Base-by-base conservation (phyloP, 2,113 vertebrate genomes). In the Megaleporinus macrocephalus region DNA sequence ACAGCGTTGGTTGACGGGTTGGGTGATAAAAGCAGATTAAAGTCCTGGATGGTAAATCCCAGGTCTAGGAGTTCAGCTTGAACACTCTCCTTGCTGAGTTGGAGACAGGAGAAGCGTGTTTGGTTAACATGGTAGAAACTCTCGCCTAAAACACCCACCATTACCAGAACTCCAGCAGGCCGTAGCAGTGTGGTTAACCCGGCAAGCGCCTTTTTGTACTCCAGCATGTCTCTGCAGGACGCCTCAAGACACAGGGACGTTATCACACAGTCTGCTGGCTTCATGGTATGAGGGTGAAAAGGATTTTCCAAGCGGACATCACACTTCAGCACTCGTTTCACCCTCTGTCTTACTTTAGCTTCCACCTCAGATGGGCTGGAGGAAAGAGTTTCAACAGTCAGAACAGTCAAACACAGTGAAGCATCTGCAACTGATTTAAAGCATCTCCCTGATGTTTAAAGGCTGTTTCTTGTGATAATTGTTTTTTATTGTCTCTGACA, bases 221-320 rank as follows among this genome's bases (percentile, higher is more conserved):
- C 14, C 1, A 83, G 59, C 20, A 89, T 81, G 83, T 93, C 93
- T 3, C 86, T 84, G 84, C 93, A 93, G 62, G 93, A 89, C 0
- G 66, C 87, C 5, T 94, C 90, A 62, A 94, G 59, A 75, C 94
- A 94, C 55, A 93, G 71, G 0, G 80, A 87, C 63, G 93, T 91
- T 27, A 94, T 18, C 22, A 95, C 1, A 10, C 93, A 91, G 77
- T 93, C 87, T 0, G 90, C 93, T 0, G 15, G 86, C 0, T 83
- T 89, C 29, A 93, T 26, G 0, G 27, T 36, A 9, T 73, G 3
- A 0, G 88, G 69, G 0, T 68, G 86, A 0, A 87, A 80, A 0
- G 88, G 92, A 78, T 79, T 92, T 76, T 89, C 89, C 73, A 88
- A 87, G 0, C 87, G 93, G 83, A 95, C 88, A 0, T 94, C 92